Percentiles rank a stretch among this genome's conserved stretches.
These are phyloP conservation scores for Bovichtus variegatus DNA, from an alignment of 2,797 vertebrate genomes.

Conservation along the genomic window DNA sequence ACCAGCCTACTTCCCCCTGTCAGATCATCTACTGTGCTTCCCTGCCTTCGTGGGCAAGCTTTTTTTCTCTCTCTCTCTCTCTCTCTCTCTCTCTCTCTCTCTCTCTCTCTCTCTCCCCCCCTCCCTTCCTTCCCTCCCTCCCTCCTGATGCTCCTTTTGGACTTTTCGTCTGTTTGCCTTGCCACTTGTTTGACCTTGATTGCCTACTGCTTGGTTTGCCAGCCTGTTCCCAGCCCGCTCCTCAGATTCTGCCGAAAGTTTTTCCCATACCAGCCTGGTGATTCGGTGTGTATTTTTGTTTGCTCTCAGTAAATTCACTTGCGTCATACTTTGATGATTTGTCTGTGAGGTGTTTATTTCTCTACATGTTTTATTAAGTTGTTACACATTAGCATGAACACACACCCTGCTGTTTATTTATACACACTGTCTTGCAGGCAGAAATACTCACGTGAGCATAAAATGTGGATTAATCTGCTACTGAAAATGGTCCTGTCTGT, in stretches of 20 bases:
- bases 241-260: neutral
- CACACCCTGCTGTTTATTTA: neutral
- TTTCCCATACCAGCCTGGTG: no score
- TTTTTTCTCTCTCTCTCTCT: no score
- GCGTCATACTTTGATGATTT: no score
- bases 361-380: neutral
- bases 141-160: neutral
- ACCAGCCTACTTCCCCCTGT: neutral
- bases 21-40: neutral
- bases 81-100: no score
- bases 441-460: neutral
- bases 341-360: neutral
- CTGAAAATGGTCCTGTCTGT: no score
- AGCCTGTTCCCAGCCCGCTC: neutral
- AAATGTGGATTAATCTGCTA: neutral
- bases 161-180: neutral
- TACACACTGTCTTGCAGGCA: neutral
- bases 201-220: neutral
- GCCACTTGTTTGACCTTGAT: neutral
- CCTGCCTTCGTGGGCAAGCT: neutral
- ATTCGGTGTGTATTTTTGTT: no score
- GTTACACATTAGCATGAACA: no score
- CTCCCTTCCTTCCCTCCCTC: no score
- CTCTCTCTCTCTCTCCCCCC: no score
- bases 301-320: no score